Percentiles rank a stretch among this genome's conserved stretches.
These are phyloP conservation scores for Riparia riparia DNA, from an alignment of 2,113 vertebrate species.

Conservation along the genomic window DNA sequence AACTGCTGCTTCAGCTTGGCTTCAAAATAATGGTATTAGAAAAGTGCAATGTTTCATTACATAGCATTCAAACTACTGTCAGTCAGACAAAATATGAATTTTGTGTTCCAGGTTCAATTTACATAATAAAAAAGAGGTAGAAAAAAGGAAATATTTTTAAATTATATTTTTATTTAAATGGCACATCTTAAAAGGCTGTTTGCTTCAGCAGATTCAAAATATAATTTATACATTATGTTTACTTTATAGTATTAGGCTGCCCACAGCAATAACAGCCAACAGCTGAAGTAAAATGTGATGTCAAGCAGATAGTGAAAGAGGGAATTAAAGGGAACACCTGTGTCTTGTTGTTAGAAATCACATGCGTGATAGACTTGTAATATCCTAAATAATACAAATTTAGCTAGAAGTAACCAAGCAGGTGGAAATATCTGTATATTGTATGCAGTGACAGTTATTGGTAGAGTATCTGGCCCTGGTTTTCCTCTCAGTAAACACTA, in stretches of 20 bases:
- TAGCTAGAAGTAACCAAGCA: conserved; percentile 44
- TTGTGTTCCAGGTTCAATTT: background rate
- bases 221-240: conserved; percentile 19
- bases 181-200: background rate
- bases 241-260: conserved; percentile 15
- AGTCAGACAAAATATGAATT: background rate
- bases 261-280: conserved; percentile 54
- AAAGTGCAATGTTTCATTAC: background rate
- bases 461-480: background rate
- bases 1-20: background rate
- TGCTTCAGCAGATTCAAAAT: background rate
- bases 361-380: conserved; percentile 48
- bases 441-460: background rate
- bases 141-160: background rate
- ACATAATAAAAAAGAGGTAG: background rate
- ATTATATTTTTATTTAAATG: conserved; percentile 40
- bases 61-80: background rate
- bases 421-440: conserved; percentile 55
- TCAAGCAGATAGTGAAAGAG: conserved; percentile 37
- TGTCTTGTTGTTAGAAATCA: conserved; percentile 65
- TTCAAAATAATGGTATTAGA: background rate
- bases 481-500: background rate
- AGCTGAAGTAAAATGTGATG: conserved; percentile 52
- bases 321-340: conserved; percentile 67
- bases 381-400: conserved; percentile 62